Base-by-base conservation (phyloP, 2,888 invertebrate genomes). In the Oegoconia quadripuncta region DNA sequence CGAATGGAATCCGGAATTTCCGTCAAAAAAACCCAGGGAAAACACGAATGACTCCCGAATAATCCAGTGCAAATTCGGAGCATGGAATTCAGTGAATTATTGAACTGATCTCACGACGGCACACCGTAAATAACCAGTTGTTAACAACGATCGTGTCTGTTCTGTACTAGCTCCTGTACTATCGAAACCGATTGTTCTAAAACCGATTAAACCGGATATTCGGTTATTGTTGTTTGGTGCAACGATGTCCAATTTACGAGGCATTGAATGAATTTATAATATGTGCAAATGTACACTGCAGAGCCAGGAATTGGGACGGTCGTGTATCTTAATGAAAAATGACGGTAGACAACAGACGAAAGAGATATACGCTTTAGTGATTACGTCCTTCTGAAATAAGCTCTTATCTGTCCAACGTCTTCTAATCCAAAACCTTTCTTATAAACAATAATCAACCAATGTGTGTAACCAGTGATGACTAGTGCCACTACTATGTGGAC, bases 121-220 rank as follows among this genome's bases (percentile, higher is more conserved):
- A 41, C 46, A 49, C 50, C 59, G 61, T 71, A 71, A 71, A 71
- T 69, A 71, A 64, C 62, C 33, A 45, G 48, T 42, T 55, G 55
- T 52, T 52, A 52, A 54, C 55, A 51, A 34, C 33, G 33, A 33
- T 33, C 33, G 44, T n/a, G 34, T 16, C 13, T 29, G 26, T 11
- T 29, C 29, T 15, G 17, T n/a, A 9, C 29, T 3, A n/a, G n/a
- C n/a, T n/a, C n/a, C n/a, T n/a, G n/a, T n/a, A n/a, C n/a, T n/a
- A 3, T 47, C 48, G 51, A 49, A 49, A 51, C 39, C 56, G 48
- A 53, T 60, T 58, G 60, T 60, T 54, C 55, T 44, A 26, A 7
- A 59, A 54, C 53, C 59, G 56, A 59, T 45, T 39, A 42, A 54
- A 50, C 42, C n/a, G 34, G 42, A 46, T 55, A 53, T 43, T 49